These are phyloP conservation scores for Trichopria drosophilae DNA, from an alignment of 2,888 invertebrate genomes.

Conservation along the genomic window DNA sequence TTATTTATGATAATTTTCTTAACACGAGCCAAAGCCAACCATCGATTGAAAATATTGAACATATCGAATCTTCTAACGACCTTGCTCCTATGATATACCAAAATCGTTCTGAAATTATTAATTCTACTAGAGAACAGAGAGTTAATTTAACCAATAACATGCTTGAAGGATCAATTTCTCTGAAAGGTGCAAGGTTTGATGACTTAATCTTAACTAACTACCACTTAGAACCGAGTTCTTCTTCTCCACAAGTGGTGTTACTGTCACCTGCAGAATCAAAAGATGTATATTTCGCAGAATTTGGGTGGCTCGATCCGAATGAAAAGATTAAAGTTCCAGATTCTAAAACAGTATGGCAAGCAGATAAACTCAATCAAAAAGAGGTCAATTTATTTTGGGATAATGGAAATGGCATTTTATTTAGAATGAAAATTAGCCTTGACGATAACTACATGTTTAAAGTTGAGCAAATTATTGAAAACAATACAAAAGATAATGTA, in stretches of 20 bases:
- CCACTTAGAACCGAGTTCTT: constrained; percentile 1
- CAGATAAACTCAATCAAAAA: constrained; percentile 9
- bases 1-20: constrained; percentile 23
- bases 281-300: constrained; percentile 19
- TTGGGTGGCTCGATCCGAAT: constrained; percentile 17
- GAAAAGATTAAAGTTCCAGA: constrained; percentile 14
- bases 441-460: constrained; percentile 17
- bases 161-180: constrained; percentile 14
- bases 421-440: constrained; percentile 13
- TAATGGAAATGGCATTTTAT: constrained; percentile 13
- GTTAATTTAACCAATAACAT: constrained; percentile 21
- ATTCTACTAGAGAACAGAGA: constrained; percentile 22
- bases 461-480: constrained; percentile 11
- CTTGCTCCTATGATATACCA: constrained; percentile 19
- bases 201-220: constrained; percentile 17
- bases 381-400: constrained; percentile 15
- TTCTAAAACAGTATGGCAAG: constrained; percentile 15
- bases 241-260: constrained; percentile 13
- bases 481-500: constrained; percentile 8
- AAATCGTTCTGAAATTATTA: constrained; percentile 23
- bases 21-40: constrained; percentile 17
- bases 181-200: constrained; percentile 15
- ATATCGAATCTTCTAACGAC: constrained; percentile 22
- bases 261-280: constrained; percentile 12
- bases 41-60: constrained; percentile 20